phyloP scores from a whole-genome alignment of 35 echinoderm and acorn worm genomes.

The Ophiothrix spiculata region DNA sequence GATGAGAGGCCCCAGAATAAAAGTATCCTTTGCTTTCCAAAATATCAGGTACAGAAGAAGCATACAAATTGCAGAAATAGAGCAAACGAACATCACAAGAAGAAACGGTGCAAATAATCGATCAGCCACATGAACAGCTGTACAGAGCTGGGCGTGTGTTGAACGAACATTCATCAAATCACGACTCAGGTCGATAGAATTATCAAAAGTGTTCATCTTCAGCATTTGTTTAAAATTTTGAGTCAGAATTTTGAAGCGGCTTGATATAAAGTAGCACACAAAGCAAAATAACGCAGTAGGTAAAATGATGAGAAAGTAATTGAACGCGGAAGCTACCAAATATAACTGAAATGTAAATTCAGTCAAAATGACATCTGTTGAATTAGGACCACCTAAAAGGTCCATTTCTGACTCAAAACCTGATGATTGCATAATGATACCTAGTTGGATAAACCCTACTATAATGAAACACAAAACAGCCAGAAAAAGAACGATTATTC shows the following conservation, averaged over 20 bases:
- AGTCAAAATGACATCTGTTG: too few relatives aligned
- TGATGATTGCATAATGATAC: too few relatives aligned
- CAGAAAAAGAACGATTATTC: too few relatives aligned
- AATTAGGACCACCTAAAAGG: too few relatives aligned
- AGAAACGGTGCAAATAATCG: background rate
- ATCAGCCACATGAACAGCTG: background rate
- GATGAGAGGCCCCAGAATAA: too few relatives aligned
- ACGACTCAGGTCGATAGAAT: background rate
- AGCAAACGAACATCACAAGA: background rate
- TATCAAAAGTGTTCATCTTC: background rate
- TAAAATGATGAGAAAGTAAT: too few relatives aligned
- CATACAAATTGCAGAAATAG: background rate
- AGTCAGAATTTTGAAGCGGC: background rate
- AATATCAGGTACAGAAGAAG: background rate
- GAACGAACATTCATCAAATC: background rate
- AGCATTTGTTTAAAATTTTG: background rate
- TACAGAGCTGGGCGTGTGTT: background rate
- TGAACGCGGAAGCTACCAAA: too few relatives aligned
- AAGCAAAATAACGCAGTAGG: background rate
- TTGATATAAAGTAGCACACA: background rate
- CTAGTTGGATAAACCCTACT: too few relatives aligned
- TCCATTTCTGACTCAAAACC: too few relatives aligned
- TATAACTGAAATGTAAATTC: too few relatives aligned
- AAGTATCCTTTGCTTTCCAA: background rate
- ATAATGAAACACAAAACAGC: too few relatives aligned